A percentile compares a stretch with the other conserved stretches of the same genome.
phyloP scores from a whole-genome alignment of 2,797 vertebrate species.

The Typhlichthys eigenmanni region DNA sequence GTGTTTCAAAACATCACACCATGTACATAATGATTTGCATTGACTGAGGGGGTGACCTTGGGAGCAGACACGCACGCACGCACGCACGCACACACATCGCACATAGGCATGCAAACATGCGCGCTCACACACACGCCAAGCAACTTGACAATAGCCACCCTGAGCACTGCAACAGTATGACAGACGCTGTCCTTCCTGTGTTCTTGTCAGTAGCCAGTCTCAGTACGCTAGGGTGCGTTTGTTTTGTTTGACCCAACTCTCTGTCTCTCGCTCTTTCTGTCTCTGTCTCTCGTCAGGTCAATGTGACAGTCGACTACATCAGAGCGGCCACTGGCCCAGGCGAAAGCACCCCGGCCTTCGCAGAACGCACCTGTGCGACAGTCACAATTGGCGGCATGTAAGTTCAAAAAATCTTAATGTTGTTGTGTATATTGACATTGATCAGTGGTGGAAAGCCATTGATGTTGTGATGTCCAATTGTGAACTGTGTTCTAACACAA shows the following conservation, averaged over 20 bases:
- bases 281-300: slow-evolving; percentile 78
- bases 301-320: slow-evolving; percentile 96
- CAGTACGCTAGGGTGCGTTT: neutral
- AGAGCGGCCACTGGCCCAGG: slow-evolving; percentile 86
- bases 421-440: neutral
- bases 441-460: neutral
- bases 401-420: slow-evolving; percentile 62
- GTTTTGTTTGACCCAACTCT: slow-evolving; percentile 4
- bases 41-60: no score
- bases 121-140: slow-evolving; percentile 4
- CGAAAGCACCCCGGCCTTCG: slow-evolving; percentile 85
- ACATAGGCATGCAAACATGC: slow-evolving; percentile 1
- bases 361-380: slow-evolving; percentile 95
- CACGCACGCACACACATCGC: slow-evolving; percentile 18
- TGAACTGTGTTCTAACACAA: no score
- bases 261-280: neutral
- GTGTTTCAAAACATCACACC: slow-evolving; percentile 60
- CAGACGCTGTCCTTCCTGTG: neutral
- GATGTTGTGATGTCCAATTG: neutral
- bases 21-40: slow-evolving; percentile 31
- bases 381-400: slow-evolving; percentile 96
- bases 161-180: neutral
- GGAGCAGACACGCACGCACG: slow-evolving; percentile 22
- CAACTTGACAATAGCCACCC: neutral
- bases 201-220: slow-evolving; percentile 21